A percentile compares a stretch with the other conserved stretches of the same genome.
These are phyloP conservation scores for Axinella damicornis DNA, from an alignment of 37 sponge, comb jelly and placozoan species.

Conservation along the genomic window DNA sequence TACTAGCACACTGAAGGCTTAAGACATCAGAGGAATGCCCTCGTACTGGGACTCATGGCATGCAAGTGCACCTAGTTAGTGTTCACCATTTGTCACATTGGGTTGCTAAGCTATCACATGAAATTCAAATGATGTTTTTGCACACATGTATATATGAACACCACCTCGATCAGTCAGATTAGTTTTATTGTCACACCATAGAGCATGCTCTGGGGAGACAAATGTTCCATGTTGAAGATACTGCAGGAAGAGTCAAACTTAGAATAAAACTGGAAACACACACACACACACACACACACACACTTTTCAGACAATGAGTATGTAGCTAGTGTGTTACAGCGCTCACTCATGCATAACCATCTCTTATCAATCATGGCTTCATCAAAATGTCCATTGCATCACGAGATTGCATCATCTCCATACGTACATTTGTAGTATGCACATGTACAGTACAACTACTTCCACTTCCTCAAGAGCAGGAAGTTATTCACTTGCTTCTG, in stretches of 20 bases:
- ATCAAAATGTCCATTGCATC: no score
- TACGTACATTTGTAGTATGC: no score
- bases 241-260: background rate
- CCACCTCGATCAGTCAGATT: no score
- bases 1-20: conserved; percentile 12
- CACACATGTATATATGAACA: no score
- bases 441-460: no score
- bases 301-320: conserved; percentile 62
- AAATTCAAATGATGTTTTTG: no score
- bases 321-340: conserved; percentile 32
- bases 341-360: conserved; percentile 24
- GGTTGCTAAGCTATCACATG: no score
- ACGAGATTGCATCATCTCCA: no score
- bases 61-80: background rate
- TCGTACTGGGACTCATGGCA: conserved; percentile 43
- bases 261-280: no score
- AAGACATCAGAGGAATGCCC: conserved; percentile 40
- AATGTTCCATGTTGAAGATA: conserved; percentile 39
- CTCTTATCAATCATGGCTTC: no score
- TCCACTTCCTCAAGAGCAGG: background rate
- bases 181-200: background rate
- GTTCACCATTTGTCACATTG: no score
- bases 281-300: no score
- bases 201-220: conserved; percentile 72
- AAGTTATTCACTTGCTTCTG: background rate